Conservation (phyloP, 2,113 vertebrate species). For the Ailuropoda melanoleuca region DNA sequence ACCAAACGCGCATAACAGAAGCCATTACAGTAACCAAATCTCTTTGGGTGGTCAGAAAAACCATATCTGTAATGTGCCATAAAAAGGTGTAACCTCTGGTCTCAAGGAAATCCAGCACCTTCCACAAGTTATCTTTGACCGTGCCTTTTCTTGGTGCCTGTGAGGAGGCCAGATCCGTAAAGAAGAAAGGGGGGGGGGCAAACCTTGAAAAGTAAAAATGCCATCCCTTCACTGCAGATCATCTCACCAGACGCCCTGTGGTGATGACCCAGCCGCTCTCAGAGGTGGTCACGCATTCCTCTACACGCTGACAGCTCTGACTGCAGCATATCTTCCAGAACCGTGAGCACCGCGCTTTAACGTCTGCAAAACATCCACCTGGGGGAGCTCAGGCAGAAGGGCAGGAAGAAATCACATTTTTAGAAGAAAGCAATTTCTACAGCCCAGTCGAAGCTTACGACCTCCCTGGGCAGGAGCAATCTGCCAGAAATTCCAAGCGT, state of each 20-base stretch:
- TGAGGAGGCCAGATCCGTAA: neutral
- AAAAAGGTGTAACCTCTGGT: neutral
- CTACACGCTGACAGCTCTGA: conserved; percentile 42
- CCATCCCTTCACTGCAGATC: neutral
- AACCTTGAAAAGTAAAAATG: neutral
- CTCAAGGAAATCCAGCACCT: neutral
- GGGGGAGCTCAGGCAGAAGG: conserved; percentile 67
- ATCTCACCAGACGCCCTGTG: neutral
- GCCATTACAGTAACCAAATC: neutral
- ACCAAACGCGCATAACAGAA: neutral
- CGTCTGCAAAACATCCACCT: conserved; percentile 58
- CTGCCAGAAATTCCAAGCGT: no score
- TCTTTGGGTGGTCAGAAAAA: neutral
- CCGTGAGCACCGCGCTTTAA: conserved; percentile 38
- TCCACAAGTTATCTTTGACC: neutral
- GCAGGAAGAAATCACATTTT: conserved; percentile 78
- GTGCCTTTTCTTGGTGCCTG: neutral
- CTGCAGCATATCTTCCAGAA: conserved; percentile 54
- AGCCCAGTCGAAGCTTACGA: fast-evolving
- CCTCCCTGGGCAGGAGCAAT: neutral
- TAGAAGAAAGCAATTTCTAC: conserved; percentile 34
- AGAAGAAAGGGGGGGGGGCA: neutral
- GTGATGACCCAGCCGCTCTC: neutral
- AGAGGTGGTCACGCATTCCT: conserved; percentile 31
- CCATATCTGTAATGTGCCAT: neutral